A percentile compares a stretch with the other conserved stretches of the same genome.
Evolutionary conservation across 2,113 vertebrate genomes (phyloP).

Genomic region (Colistium nudipinnis): DNA sequence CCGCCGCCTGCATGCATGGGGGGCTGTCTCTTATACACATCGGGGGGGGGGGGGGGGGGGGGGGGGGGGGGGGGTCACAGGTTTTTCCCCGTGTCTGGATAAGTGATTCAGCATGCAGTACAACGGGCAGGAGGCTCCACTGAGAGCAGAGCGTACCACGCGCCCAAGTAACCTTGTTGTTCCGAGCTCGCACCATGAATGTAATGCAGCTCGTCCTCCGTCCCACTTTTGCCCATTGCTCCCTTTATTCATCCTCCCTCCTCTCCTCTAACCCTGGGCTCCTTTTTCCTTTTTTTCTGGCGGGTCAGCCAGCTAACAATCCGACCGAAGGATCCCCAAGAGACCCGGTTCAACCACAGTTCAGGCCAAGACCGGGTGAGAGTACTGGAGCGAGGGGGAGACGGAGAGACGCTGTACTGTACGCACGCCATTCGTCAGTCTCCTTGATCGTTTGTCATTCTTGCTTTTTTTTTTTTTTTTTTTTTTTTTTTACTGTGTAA

Average conservation of each 20-base stretch:
- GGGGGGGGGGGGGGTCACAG: slow-evolving; percentile 48
- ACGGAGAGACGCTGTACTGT: slow-evolving; percentile 11
- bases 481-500: slow-evolving; percentile 29
- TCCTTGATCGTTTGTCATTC: slow-evolving; percentile 44
- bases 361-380: slow-evolving; percentile 70
- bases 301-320: slow-evolving; percentile 81
- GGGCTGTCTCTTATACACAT: no score
- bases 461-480: background rate
- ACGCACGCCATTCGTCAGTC: slow-evolving; percentile 44
- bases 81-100: slow-evolving; percentile 54
- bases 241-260: slow-evolving; percentile 41
- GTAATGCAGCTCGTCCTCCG: slow-evolving; percentile 44
- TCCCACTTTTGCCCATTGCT: slow-evolving; percentile 16
- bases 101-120: slow-evolving; percentile 68
- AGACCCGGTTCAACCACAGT: slow-evolving; percentile 79
- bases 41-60: no score
- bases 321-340: slow-evolving; percentile 70
- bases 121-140: slow-evolving; percentile 26
- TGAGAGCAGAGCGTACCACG: slow-evolving; percentile 50
- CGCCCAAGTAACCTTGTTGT: slow-evolving; percentile 62
- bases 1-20: slow-evolving; percentile 43
- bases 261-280: slow-evolving; percentile 47
- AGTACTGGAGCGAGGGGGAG: slow-evolving; percentile 31
- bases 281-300: slow-evolving; percentile 63
- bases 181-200: slow-evolving; percentile 53